Percentiles rank a stretch among this genome's conserved stretches.
These are phyloP conservation scores for Xestoiulus laeticollis DNA, from an alignment of 2,888 invertebrate species.

Conservation along the genomic window DNA sequence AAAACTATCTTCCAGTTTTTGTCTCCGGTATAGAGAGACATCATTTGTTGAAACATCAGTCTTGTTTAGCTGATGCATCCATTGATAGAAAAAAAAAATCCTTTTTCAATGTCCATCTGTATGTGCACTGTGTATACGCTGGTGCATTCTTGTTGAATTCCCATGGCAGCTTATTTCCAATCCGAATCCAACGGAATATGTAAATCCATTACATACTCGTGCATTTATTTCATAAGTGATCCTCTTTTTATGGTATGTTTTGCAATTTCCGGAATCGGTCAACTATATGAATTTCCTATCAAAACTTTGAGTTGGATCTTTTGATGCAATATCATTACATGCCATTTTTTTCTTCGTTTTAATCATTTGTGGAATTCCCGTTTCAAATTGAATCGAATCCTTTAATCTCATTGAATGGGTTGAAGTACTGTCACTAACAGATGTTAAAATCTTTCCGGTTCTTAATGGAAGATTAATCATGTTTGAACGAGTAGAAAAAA, in stretches of 20 bases:
- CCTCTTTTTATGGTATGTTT: neutral
- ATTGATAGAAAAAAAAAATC: too few species aligned
- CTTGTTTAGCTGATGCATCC: too few species aligned
- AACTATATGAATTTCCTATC: slow-evolving; percentile 5
- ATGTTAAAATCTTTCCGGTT: neutral
- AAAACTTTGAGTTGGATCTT: neutral
- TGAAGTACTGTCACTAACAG: neutral
- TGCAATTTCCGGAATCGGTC: slow-evolving; percentile 7
- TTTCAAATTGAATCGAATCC: neutral
- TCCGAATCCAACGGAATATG: neutral
- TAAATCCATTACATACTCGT: neutral
- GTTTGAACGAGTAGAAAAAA: neutral
- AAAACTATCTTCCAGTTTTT: too few species aligned
- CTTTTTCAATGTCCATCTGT: neutral
- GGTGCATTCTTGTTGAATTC: neutral
- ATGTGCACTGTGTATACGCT: neutral
- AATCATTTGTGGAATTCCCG: slow-evolving; percentile 2
- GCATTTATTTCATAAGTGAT: neutral
- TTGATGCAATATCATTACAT: neutral
- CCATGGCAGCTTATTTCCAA: neutral
- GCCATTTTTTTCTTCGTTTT: neutral
- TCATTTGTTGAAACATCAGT: too few species aligned
- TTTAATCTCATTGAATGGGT: neutral
- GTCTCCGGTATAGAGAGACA: too few species aligned
- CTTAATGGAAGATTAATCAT: slow-evolving; percentile 26